Percentiles rank a stretch among this genome's conserved stretches.
Evolutionary conservation across 2,888 invertebrate species (phyloP).

Genomic region (Marasmarcha lunaedactyla): DNA sequence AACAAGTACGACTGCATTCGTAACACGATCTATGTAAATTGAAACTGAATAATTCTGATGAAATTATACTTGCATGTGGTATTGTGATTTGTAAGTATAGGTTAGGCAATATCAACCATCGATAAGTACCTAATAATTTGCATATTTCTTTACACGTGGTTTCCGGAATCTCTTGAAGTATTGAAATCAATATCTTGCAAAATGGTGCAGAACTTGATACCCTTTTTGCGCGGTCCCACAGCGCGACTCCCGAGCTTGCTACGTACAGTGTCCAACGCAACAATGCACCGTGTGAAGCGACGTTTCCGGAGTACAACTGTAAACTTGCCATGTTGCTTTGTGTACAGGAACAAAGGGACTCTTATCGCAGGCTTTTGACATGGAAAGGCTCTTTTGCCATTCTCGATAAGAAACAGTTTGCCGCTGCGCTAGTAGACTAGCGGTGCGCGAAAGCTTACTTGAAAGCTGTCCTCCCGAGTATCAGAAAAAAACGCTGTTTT

Average conservation of each 20-base stretch:
- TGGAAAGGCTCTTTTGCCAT: constrained; percentile 60
- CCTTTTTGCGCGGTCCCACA: no score
- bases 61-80: constrained; percentile 5
- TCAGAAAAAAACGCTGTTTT: no score
- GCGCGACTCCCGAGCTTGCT: no score
- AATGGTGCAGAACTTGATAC: no score
- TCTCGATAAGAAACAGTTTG: constrained; percentile 42
- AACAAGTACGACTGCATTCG: constrained; percentile 1
- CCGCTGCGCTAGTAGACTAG: constrained; percentile 19
- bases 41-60: constrained; percentile 13
- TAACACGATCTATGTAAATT: constrained; percentile 5
- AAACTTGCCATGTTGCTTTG: constrained; percentile 3
- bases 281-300: constrained; percentile 1
- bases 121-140: no score
- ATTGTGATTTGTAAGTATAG: background rate
- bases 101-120: no score
- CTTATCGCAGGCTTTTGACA: constrained; percentile 59
- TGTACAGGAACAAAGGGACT: constrained; percentile 45
- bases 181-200: no score
- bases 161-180: no score
- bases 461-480: no score
- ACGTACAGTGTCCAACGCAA: background rate
- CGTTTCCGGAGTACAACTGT: constrained; percentile 2
- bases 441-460: constrained; percentile 16
- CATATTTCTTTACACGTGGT: no score